phyloP scores from a whole-genome alignment of 2,888 invertebrate genomes.

The Agrilus mali region DNA sequence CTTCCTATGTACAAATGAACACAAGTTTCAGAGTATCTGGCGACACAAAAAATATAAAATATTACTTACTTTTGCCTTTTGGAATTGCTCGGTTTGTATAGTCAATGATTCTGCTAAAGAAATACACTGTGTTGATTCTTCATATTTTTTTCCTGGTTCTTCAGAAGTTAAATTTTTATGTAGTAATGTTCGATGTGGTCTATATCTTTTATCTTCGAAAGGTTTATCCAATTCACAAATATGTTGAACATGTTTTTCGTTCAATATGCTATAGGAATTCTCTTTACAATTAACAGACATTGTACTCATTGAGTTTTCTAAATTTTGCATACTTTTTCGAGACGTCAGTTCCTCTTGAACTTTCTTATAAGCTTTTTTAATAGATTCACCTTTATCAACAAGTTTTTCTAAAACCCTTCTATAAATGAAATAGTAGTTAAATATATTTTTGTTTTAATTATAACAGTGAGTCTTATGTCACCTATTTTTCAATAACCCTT shows the following conservation, averaged over 20 bases:
- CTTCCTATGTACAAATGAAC: no score
- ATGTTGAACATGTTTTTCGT: slow-evolving; percentile 6
- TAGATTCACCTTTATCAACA: slow-evolving; percentile 6
- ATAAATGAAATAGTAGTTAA: background rate
- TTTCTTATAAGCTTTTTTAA: slow-evolving; percentile 2
- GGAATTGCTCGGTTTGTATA: slow-evolving; percentile 5
- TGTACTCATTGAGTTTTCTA: slow-evolving; percentile 1
- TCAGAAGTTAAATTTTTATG: background rate
- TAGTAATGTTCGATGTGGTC: slow-evolving; percentile 7
- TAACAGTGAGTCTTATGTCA: background rate
- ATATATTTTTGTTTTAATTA: no score
- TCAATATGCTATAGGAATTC: background rate
- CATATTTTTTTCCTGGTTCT: slow-evolving; percentile 1
- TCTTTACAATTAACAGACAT: background rate
- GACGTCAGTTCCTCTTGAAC: slow-evolving; percentile 6
- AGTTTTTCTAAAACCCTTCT: slow-evolving; percentile 5
- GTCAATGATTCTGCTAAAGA: slow-evolving; percentile 7
- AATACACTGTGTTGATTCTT: slow-evolving; percentile 6
- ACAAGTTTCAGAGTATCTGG: background rate
- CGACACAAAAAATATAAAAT: background rate
- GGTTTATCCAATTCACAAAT: slow-evolving; percentile 7
- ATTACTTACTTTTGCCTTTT: slow-evolving; percentile 4
- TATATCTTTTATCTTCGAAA: slow-evolving; percentile 5
- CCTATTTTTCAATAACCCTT: slow-evolving; percentile 5
- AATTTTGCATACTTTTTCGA: slow-evolving; percentile 1